Percentiles rank a stretch among this genome's conserved stretches.
Evolutionary conservation across 2,113 vertebrate genomes (phyloP).

Genomic region (Geococcyx californianus): DNA sequence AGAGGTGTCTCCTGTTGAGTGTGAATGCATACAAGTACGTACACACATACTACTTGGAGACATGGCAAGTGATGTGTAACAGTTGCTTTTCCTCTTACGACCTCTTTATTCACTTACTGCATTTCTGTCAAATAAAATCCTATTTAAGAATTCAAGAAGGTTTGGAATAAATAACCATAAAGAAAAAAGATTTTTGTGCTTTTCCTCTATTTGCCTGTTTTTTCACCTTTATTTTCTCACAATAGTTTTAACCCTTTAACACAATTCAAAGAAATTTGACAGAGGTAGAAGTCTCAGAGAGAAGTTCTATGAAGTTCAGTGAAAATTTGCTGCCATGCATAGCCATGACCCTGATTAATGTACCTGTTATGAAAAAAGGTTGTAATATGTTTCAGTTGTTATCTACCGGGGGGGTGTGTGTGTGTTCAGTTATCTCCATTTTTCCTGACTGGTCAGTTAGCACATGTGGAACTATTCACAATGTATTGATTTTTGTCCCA

Average conservation of each 20-base stretch:
- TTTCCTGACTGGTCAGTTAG: neutral
- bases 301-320: neutral
- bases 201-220: neutral
- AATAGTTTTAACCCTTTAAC: neutral
- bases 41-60: neutral
- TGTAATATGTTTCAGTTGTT: neutral
- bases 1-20: neutral
- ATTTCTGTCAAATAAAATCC: neutral
- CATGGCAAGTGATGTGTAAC: neutral
- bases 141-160: neutral
- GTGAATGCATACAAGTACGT: neutral
- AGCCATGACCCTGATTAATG: neutral
- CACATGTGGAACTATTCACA: neutral
- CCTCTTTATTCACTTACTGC: neutral
- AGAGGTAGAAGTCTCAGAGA: neutral
- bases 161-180: neutral
- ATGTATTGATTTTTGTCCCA: neutral
- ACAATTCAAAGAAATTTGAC: neutral
- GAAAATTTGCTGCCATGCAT: neutral
- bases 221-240: neutral
- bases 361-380: neutral
- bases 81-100: neutral
- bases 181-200: neutral
- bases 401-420: rapidly evolving
- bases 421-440: neutral